Evolutionary conservation across 2,797 vertebrate genomes (phyloP).

Genomic region (Uromys caudimaculatus): DNA sequence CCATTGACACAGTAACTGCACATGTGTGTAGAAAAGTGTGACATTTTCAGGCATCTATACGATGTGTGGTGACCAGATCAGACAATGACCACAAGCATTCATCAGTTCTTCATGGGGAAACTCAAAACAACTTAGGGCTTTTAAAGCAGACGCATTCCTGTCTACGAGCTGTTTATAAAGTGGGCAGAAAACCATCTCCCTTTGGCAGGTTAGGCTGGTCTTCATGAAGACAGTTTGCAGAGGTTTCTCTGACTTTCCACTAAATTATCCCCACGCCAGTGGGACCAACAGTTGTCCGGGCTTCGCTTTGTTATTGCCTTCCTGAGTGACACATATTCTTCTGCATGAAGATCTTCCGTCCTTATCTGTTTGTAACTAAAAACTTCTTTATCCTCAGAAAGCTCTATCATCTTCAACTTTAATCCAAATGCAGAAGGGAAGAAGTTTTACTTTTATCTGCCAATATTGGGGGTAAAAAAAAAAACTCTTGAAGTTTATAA

Average conservation of each 20-base stretch:
- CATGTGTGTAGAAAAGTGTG: background rate
- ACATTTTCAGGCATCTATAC: background rate
- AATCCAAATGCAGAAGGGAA: background rate
- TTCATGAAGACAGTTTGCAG: background rate
- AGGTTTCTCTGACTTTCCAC: conserved; percentile 23
- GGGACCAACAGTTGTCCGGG: background rate
- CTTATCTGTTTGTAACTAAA: background rate
- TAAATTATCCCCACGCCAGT: background rate
- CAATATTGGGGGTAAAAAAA: background rate
- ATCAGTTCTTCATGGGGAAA: background rate
- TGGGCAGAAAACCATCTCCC: background rate
- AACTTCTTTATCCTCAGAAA: background rate
- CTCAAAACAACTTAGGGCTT: background rate
- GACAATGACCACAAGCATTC: background rate
- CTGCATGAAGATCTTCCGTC: background rate
- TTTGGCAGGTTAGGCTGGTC: conserved; percentile 7
- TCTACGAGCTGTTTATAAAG: conserved; percentile 51
- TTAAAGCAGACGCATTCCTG: conserved; percentile 16
- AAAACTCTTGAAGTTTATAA: background rate
- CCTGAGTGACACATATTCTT: background rate
- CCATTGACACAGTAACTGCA: background rate
- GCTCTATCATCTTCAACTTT: background rate
- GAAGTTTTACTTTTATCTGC: conserved; percentile 17
- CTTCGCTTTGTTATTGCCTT: background rate
- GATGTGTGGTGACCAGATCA: background rate